Base-by-base conservation (phyloP, 2,888 invertebrate species). In the Mimas tiliae region DNA sequence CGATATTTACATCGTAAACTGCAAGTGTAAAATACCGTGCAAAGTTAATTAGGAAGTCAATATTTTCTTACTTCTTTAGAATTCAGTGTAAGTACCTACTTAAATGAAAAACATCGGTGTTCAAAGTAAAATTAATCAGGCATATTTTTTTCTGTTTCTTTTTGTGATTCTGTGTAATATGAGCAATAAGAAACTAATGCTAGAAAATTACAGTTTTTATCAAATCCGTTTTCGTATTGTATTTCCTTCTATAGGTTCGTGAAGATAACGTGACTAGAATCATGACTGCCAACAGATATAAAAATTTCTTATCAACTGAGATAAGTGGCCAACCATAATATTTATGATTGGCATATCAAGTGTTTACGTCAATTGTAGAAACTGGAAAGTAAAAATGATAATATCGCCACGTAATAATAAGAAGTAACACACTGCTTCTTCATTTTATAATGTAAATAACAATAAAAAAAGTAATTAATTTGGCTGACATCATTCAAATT, bases 251-350 rank as follows among this genome's bases (percentile, higher is more conserved):
- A 48, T 19, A 58, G 8, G 47, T 47, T 12, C 33, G 45, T 16
- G 64, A 62, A 64, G 67, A 69, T 69, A 70, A 71, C 69, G 70
- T 70, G 70, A 71, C 69, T 63, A 62, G 62, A 16, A 45, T 33
- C 70, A 67, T 68, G 66, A 66, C 62, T 66, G 47, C 63, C 42
- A 33, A 42, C 19, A 27, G 65, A 12, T 63, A 66, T 67, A 63
- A 63, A 67, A 63, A 65, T 12, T 58, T 66, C 65, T 69, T 68
- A 71, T 71, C 69, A 53, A 66, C 47, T 34, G 52, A 48, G 66
- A 69, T 68, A 67, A 42, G 11, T 34, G 34, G 19, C 65, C 47
- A 47, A 65, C 33, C 53, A 33, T 19, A 58, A 58, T 42, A 42
- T 55, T 38, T 58, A 58, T 19, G 42, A 58, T 42, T 58, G 16